A percentile compares a stretch with the other conserved stretches of the same genome.
These are phyloP conservation scores for Cantharis flavilabris DNA, from an alignment of 2,888 invertebrate genomes.

Conservation along the genomic window DNA sequence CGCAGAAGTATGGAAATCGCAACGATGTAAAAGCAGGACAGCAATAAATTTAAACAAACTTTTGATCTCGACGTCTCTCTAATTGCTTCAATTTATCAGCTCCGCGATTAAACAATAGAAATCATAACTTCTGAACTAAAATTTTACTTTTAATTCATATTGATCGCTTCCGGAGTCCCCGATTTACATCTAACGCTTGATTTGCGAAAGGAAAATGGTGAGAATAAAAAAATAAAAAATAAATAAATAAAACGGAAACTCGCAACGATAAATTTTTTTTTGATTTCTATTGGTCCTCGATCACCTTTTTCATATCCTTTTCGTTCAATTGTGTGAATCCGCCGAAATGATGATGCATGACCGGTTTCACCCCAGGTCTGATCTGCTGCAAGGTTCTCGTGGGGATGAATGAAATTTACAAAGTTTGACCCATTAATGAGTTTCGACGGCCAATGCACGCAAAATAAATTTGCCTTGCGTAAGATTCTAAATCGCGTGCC, in stretches of 20 bases:
- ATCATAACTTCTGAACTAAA: background rate
- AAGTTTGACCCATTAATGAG: background rate
- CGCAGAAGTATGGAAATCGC: background rate
- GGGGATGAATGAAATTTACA: background rate
- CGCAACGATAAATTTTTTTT: background rate
- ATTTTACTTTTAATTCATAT: background rate
- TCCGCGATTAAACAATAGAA: background rate
- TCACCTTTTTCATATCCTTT: background rate
- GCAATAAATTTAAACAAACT: background rate
- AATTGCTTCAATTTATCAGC: background rate
- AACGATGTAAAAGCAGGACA: background rate
- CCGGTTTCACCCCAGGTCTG: background rate
- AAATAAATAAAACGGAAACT: background rate
- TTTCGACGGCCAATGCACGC: background rate
- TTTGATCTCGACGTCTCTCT: background rate
- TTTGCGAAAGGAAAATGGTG: too few species aligned
- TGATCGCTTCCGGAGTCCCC: background rate
- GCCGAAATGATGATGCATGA: background rate
- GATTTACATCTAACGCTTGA: too few species aligned
- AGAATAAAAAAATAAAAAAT: too few species aligned
- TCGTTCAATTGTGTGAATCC: background rate
- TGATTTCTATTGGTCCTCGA: background rate
- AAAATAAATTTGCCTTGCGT: background rate
- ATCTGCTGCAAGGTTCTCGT: background rate
- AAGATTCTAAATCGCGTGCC: background rate